Evolutionary conservation across 2,797 vertebrate species (phyloP), one percentile per base, ranked within the genome.

Genomic region (Artibeus lituratus): DNA sequence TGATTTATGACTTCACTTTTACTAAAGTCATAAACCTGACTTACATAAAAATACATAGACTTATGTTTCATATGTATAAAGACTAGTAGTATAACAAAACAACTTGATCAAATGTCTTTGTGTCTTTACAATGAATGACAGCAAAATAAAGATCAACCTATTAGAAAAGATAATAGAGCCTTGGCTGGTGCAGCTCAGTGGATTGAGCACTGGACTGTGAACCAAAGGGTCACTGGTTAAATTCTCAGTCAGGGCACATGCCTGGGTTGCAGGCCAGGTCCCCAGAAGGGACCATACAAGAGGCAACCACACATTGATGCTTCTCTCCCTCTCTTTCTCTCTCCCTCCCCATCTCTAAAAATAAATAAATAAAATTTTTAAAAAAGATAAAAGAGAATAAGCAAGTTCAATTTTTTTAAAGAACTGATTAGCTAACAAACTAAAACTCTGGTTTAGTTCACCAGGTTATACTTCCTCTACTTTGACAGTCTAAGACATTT

Each of bases 351-450:
- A 7, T 55, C 53, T 55, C 53, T 55, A 55, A 55, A 55, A 55
- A 21, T 55, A 55, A 55, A 55, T 24, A 21, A 55, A 55, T 55
- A 55, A 55, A 55, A 24, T 24, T 21, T 55, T 10, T 53, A 62
- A 22, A 55, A 12, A 59, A 59, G 49, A 90, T 65, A 88, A 42
- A 24, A 81, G 21, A 87, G 32, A 74, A 88, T 78, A 16, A 57
- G n/a, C 8, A 84, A 91, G 10, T 82, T 91, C 7, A 91, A 0
- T 94, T 86, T 93, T 93, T 67, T 12, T 91, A 86, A 73, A 55
- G 69, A 93, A 69, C 35, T 29, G 39, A 85, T 57, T 70, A 84
- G 24, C 24, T 87, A 67, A 49, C 39, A 87, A 92, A 82, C 69
- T 85, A 53, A 49, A 21, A 73, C 5, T 55, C 18, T 80, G 49